Base-by-base conservation (phyloP, 1,140 invertebrate species). In the Solenopsis fugax region DNA sequence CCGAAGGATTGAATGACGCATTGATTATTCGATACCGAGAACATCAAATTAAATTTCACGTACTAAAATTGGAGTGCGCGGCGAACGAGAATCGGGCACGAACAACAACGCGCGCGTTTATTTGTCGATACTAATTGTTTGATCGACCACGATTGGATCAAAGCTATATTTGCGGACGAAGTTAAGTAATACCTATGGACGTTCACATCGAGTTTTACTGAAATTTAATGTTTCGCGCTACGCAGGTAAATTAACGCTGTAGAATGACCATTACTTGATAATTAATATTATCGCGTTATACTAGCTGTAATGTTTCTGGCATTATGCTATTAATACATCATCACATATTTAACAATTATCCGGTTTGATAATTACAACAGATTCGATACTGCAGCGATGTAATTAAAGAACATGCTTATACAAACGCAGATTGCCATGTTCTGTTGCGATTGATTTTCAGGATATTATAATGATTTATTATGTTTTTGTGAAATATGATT, bases 291-390 rank as follows among this genome's bases (percentile, higher is more conserved):
- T 84, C 69, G 80, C 69, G 56, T 84, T 73, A 81, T 71, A 75
- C 80, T 84, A 84, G 54, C 48, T 84, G 69, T 60, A 82, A 82
- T 82, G 67, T 75, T 84, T 48, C 45, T 60, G 80, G 80, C 56
- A 73, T 84, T 84, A 84, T 73, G 69, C 54, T 84, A 84, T 84
- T 84, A 84, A 84, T 84, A 84, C 24, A 84, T 75, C 69, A 84
- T 73, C 80, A 75, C 80, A 52, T 69, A 75, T 89, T 89, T 86
- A 88, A 77, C 76, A 88, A 88, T 88, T 89, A 88, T 84, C 71
- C 58, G 88, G 65, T 80, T 89, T 86, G 77, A 88, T 89, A 88
- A 89, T 89, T 89, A 88, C 56, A 88, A 86, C 88, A 88, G 88
- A 89, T 89, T 88, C 69, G 82, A 84, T 78, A 77, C 67, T 72